Percentiles rank a stretch among this genome's conserved stretches.
Evolutionary conservation across 2,797 vertebrate species (phyloP).

Genomic region (Diplodus puntazzo): DNA sequence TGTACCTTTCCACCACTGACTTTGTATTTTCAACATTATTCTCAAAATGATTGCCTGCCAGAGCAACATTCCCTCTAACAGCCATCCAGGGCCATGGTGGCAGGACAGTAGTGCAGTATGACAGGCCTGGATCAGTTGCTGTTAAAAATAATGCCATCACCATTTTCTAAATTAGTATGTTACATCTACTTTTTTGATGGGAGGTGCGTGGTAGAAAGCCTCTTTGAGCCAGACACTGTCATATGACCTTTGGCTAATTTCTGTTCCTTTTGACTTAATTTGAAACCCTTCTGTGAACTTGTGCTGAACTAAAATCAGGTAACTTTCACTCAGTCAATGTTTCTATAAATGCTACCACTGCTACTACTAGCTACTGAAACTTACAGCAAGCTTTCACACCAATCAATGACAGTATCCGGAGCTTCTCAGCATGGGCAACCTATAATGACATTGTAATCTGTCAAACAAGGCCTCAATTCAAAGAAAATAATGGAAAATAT

Average conservation of each 20-base stretch:
- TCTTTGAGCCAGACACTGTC: neutral
- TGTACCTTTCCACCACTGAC: neutral
- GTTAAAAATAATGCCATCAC: neutral
- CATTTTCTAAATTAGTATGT: neutral
- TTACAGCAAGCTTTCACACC: conserved; percentile 22
- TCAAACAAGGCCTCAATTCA: conserved; percentile 49
- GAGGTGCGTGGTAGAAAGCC: neutral
- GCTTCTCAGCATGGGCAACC: conserved; percentile 40
- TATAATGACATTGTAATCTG: conserved; percentile 60
- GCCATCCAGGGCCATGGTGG: neutral
- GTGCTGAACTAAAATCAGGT: neutral
- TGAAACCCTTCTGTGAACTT: neutral
- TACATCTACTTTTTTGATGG: too few species aligned
- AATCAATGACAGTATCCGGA: conserved; percentile 55
- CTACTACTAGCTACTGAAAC: neutral
- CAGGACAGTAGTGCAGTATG: too few species aligned
- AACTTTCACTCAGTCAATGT: neutral
- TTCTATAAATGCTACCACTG: conserved; percentile 20
- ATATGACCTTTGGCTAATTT: neutral
- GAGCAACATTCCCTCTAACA: neutral
- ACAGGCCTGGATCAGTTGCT: neutral
- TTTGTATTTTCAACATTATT: neutral
- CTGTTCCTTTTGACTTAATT: neutral
- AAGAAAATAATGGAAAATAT: conserved; percentile 47
- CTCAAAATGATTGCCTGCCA: neutral